Percentiles rank a stretch among this genome's conserved stretches.
phyloP scores from a whole-genome alignment of 2,797 vertebrate species.

The Oryzias dopingdopingensis region DNA sequence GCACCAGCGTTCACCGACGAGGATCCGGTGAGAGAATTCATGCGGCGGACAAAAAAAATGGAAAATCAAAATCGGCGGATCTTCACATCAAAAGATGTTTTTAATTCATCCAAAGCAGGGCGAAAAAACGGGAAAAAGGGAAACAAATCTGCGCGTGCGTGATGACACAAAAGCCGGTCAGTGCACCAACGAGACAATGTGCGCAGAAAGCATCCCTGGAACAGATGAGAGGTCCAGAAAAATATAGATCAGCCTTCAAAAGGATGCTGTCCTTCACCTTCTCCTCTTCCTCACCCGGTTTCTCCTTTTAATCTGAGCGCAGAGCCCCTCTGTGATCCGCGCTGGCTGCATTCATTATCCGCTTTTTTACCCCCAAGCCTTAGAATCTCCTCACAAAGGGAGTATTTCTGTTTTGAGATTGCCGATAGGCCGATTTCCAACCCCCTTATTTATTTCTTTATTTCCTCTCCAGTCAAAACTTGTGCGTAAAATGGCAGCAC shows the following conservation, averaged over 20 bases:
- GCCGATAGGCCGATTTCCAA: slow-evolving; percentile 43
- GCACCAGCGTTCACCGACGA: slow-evolving; percentile 63
- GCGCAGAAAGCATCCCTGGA: slow-evolving; percentile 54
- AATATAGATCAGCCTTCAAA: too few relatives aligned
- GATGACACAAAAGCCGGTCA: slow-evolving; percentile 21
- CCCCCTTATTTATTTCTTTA: slow-evolving; percentile 1
- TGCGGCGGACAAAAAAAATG: slow-evolving; percentile 43
- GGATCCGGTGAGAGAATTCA: slow-evolving; percentile 72
- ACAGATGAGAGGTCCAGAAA: slow-evolving; percentile 2
- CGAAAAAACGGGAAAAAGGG: slow-evolving; percentile 1
- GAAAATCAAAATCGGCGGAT: slow-evolving; percentile 11
- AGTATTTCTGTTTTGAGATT: slow-evolving; percentile 51
- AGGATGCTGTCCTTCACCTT: slow-evolving; percentile 33
- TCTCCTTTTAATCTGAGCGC: slow-evolving; percentile 33
- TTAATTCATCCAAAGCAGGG: slow-evolving; percentile 33
- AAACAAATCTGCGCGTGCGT: background rate
- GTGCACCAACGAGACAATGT: slow-evolving; percentile 21
- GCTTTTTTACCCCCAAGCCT: slow-evolving; percentile 13
- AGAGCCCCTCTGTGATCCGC: slow-evolving; percentile 40
- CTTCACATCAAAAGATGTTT: slow-evolving; percentile 52
- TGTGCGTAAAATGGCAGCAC: slow-evolving; percentile 83
- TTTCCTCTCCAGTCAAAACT: slow-evolving; percentile 56
- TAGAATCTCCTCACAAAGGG: slow-evolving; percentile 41
- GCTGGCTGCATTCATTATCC: slow-evolving; percentile 42
- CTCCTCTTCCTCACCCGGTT: slow-evolving; percentile 34